Base-by-base conservation (phyloP, 2,888 invertebrate species). In the Macropis europaea region DNA sequence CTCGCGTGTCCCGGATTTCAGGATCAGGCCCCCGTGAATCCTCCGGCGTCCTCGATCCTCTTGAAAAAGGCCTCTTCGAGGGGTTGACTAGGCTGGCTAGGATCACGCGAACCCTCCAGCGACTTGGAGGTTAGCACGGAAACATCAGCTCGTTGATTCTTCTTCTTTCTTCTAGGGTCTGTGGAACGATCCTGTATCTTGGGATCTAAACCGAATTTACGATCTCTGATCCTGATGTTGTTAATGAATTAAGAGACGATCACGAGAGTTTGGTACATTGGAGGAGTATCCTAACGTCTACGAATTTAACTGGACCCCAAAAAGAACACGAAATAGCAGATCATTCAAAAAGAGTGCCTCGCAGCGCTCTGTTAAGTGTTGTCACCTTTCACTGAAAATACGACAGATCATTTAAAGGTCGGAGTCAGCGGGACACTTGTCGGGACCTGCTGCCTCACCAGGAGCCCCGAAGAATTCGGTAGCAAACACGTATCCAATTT, bases 1-100 rank as follows among this genome's bases (percentile, higher is more conserved):
- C 88, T 88, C 88, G 88, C 89, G 87, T 89, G 89, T 88, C 87
- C 87, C 84, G 87, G 87, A 88, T 89, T 88, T 88, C 85, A 81
- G 77, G 79, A 81, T 76, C 63, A 45, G 56, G 69, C 61, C 74
- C 62, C 61, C 64, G 71, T 71, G 79, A 61, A 79, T 81, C 82
- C 80, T 79, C 79, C 67, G 81, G 82, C 80, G 78, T 81, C 80
- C 81, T 85, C 80, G 82, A 81, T 80, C 82, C 77, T 74, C 75
- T 77, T 79, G 80, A 81, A 81, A 73, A 53, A 79, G 79, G 50
- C 72, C 70, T 68, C 82, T 80, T 77, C 79, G 77, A 81, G 84
- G 83, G 80, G 81, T 84, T 83, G 84, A 84, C 86, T 84, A 81
- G 84, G 52, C 75, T 66, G 77, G 71, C 78, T 84, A 83, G 84